Evolutionary conservation across 2,888 invertebrate genomes (phyloP).

Genomic region (Coleophora deauratella): DNA sequence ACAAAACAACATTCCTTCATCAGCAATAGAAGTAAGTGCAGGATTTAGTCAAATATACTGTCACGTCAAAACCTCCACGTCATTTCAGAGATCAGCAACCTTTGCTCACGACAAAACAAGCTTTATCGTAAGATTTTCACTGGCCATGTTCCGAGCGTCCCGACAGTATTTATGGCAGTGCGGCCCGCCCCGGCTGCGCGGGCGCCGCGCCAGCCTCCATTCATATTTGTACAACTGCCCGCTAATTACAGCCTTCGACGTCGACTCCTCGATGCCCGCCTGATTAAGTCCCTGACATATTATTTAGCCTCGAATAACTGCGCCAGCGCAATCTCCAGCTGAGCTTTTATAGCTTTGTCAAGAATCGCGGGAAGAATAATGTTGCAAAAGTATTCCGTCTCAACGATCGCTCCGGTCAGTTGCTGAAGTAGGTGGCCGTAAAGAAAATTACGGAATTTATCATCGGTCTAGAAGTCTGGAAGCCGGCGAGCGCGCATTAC

Average conservation of each 20-base stretch:
- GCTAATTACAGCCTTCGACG: constrained; percentile 51
- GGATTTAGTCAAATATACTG: too few relatives aligned
- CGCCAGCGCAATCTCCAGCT: constrained; percentile 14
- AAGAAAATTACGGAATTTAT: constrained; percentile 30
- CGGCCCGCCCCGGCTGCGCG: constrained; percentile 32
- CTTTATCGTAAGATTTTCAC: constrained; percentile 8
- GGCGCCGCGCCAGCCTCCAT: constrained; percentile 40
- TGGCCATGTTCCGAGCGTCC: constrained; percentile 20
- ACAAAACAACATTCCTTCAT: neutral
- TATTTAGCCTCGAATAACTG: constrained; percentile 40
- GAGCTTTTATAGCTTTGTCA: constrained; percentile 2
- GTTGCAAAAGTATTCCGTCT: too few relatives aligned
- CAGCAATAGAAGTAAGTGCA: too few relatives aligned
- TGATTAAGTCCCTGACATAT: constrained; percentile 61
- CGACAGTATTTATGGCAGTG: constrained; percentile 28
- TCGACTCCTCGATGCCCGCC: constrained; percentile 33
- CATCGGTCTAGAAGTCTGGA: constrained; percentile 15
- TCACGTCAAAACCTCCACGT: neutral
- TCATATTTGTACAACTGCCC: constrained; percentile 61
- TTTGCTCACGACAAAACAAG: constrained; percentile 8
- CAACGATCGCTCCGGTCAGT: constrained; percentile 15
- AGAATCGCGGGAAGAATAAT: neutral
- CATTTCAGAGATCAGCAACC: neutral
- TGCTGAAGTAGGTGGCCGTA: constrained; percentile 20
- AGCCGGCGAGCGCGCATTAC: constrained; percentile 24